Evolutionary conservation across 2,797 vertebrate genomes (phyloP).

Genomic region (Liparis tanakae): DNA sequence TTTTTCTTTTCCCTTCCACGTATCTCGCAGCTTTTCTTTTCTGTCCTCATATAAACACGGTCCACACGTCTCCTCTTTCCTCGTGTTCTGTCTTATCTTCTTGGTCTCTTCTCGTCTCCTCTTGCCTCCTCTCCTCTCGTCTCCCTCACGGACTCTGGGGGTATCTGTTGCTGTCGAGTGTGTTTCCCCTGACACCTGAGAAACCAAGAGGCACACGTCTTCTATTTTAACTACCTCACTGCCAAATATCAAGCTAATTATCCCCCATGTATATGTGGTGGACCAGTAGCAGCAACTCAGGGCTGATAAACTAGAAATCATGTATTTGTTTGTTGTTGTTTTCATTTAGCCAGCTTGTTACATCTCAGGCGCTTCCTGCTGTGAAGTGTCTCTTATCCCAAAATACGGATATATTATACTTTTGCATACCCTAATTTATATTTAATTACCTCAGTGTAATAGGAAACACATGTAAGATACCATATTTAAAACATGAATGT

Average conservation of each 20-base stretch:
- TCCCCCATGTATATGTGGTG: background rate
- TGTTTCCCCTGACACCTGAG: constrained; percentile 73
- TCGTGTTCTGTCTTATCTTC: constrained; percentile 24
- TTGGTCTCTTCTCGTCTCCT: constrained; percentile 19
- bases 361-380: background rate
- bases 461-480: background rate
- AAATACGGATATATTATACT: background rate
- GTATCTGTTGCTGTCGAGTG: constrained; percentile 74
- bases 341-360: background rate
- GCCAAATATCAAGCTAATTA: constrained; percentile 41
- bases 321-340: background rate
- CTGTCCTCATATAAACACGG: constrained; percentile 36
- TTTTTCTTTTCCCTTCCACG: constrained; percentile 12
- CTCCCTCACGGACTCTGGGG: constrained; percentile 36
- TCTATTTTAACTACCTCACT: constrained; percentile 72
- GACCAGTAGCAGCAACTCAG: background rate
- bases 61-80: constrained; percentile 8
- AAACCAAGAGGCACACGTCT: constrained; percentile 46
- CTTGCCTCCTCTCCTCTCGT: constrained; percentile 19
- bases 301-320: background rate
- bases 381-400: background rate
- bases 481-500: background rate
- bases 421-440: background rate
- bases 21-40: constrained; percentile 2
- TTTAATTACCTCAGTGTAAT: background rate